phyloP scores from a whole-genome alignment of 2,888 invertebrate species.

The Stratiomys singularior region DNA sequence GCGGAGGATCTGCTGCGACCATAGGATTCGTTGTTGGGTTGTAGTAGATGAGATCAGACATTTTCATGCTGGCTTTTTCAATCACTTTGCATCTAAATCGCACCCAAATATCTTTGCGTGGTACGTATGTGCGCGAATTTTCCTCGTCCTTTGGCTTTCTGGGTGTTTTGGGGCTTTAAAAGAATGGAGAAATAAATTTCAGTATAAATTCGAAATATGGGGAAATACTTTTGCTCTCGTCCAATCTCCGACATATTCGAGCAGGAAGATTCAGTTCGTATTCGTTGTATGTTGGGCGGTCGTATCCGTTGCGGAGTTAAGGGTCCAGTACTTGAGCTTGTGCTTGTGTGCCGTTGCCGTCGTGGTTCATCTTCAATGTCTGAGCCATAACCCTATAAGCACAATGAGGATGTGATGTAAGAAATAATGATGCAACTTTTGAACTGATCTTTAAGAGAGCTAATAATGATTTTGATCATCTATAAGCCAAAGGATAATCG shows the following conservation, averaged over 20 bases:
- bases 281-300: conserved; percentile 56
- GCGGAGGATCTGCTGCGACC: conserved; percentile 58
- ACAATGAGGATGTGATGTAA: no score
- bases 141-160: conserved; percentile 67
- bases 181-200: neutral
- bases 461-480: no score
- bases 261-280: conserved; percentile 64
- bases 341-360: conserved; percentile 60
- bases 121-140: conserved; percentile 68
- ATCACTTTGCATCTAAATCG: conserved; percentile 68
- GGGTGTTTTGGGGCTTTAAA: conserved; percentile 2
- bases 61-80: conserved; percentile 79
- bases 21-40: conserved; percentile 85
- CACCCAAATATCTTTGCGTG: conserved; percentile 67
- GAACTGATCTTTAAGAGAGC: no score
- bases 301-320: conserved; percentile 17
- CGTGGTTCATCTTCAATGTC: conserved; percentile 57
- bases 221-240: conserved; percentile 27
- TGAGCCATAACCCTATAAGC: conserved; percentile 27
- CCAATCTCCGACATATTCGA: conserved; percentile 60
- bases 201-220: neutral
- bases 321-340: conserved; percentile 48
- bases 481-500: no score
- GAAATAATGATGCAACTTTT: no score
- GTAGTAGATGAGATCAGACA: conserved; percentile 93